Evolutionary conservation across 2,888 invertebrate species (phyloP), one percentile per base, ranked within the genome.

Genomic region (Seira musarum): DNA sequence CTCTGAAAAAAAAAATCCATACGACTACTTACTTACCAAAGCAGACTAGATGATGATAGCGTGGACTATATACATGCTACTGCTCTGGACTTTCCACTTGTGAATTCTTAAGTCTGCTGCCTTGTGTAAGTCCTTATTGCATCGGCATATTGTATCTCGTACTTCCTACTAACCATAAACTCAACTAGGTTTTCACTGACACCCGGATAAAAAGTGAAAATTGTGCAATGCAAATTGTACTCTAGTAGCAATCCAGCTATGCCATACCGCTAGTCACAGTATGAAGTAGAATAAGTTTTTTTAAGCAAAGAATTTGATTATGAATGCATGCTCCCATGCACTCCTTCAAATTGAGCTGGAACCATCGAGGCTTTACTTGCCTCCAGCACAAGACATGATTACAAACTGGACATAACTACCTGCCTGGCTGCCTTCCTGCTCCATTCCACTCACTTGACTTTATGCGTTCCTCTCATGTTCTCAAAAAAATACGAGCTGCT

Each of bases 301-400:
- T 8, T 13, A 40, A 57, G n/a, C 15, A 13, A 57, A 57, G 17
- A 17, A 57, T 57, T 57, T 57, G 57, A 57, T 57, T 57, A 57
- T 57, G 17, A 57, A 57, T 57, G 57, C 57, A 57, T 57, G 17
- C 40, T 40, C 6, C 40, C 5, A 40, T 40, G 40, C 40, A 40
- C 40, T 40, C 6, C 5, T 13, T 13, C n/a, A 57, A 57, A 57
- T 57, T 17, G 57, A 57, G 57, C 57, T 57, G 57, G 17, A 57
- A n/a, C n/a, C 57, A 57, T 57, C n/a, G n/a, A 57, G 57, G 3
- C 57, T 57, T 57, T n/a, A 15, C 15, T 57, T 57, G 57, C 57
- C 17, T 57, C 57, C 22, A 53, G 21, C 35, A n/a, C 21, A 68
- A 49, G 46, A 21, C 67, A 49, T 53, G 21, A 68, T 68, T 68